Base-by-base conservation (phyloP, 1,140 invertebrate species). In the Sitophilus oryzae region DNA sequence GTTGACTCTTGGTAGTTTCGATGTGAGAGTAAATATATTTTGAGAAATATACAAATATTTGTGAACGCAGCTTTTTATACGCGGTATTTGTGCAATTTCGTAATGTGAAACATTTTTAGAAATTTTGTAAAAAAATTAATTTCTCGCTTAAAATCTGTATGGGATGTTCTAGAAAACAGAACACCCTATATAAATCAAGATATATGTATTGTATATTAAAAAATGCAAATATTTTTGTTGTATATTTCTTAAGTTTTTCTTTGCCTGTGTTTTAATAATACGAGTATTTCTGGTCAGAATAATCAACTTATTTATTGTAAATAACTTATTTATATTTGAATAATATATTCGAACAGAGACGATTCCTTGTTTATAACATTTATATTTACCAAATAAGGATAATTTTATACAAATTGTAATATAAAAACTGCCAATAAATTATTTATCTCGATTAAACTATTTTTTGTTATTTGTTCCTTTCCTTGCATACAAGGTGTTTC, bases 291-390 rank as follows among this genome's bases (percentile, higher is more conserved):
- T 62, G 60, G 60, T 62, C 60, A 62, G 25, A 48, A 56, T 50
- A 30, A 30, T 30, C 46, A 56, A 45, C 57, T 52, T 56, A 36
- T 53, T 51, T 59, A 52, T 62, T 30, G 60, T 62, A 62, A 47
- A 62, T 62, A 62, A 59, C 56, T 62, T 62, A 62, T 62, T 62
- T 62, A 62, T 59, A 59, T 62, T 50, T 45, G n/a, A n/a, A 46
- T 55, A 43, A 56, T 59, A 48, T 56, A 59, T 57, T 56, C 43
- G 56, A 42, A 41, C 16, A 56, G 23, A 52, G 56, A 59, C 41
- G 44, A 59, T 55, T 62, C 52, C 56, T 52, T 57, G 60, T 59
- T 62, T 62, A 60, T 60, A 59, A 46, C 51, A 59, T 62, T 59
- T 62, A 59, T 62, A 60, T 53, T 46, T 40, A 53, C 38, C 52